Conservation (phyloP, 2,888 invertebrate genomes). For the Eupithecia exiguata region DNA sequence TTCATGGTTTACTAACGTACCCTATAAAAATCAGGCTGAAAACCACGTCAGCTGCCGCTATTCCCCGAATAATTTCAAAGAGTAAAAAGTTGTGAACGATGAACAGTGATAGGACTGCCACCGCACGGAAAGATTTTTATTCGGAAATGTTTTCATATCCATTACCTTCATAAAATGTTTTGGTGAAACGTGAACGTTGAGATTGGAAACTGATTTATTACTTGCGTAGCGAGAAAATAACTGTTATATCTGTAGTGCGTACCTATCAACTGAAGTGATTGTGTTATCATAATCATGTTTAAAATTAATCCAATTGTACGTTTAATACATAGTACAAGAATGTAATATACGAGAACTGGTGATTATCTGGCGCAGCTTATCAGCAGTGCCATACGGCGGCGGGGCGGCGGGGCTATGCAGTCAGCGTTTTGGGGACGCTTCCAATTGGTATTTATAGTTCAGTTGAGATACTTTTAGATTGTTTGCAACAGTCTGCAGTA, state of each 20-base stretch:
- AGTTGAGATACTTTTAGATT: background rate
- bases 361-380: background rate
- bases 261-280: background rate
- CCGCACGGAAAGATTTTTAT: slow-evolving; percentile 29
- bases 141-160: slow-evolving; percentile 33
- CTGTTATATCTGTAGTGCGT: background rate
- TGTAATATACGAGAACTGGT: too few relatives aligned
- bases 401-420: too few relatives aligned
- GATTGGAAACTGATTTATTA: slow-evolving; percentile 36
- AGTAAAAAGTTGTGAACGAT: slow-evolving; percentile 27
- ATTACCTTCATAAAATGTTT: slow-evolving; percentile 32
- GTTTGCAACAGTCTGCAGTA: too few relatives aligned
- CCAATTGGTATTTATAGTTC: too few relatives aligned
- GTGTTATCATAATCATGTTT: background rate
- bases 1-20: background rate
- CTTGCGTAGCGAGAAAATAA: slow-evolving; percentile 3
- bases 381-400: background rate
- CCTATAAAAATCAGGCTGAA: slow-evolving; percentile 18
- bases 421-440: background rate
- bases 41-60: slow-evolving; percentile 15
- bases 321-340: too few relatives aligned
- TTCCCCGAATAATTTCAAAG: slow-evolving; percentile 27
- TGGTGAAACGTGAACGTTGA: slow-evolving; percentile 28
- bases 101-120: slow-evolving; percentile 24
- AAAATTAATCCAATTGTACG: background rate